These are phyloP conservation scores for Pristis pectinata DNA, from an alignment of 2,797 vertebrate genomes.

Conservation along the genomic window DNA sequence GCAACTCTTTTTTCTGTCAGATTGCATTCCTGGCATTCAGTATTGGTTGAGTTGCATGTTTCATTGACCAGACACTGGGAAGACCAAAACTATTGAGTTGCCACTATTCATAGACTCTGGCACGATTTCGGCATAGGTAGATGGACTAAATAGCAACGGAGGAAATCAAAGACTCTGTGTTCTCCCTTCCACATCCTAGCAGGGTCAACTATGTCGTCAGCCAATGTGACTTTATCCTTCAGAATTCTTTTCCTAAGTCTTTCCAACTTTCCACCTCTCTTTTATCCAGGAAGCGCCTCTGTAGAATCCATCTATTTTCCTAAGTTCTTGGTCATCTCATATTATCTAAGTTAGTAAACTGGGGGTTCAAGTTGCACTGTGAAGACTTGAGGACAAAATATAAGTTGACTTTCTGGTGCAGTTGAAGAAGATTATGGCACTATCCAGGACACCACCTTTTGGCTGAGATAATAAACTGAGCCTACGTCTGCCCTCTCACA, in stretches of 20 bases:
- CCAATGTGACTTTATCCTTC: not conserved
- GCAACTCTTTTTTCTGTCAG: not conserved
- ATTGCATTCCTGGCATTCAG: not conserved
- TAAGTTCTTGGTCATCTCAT: not conserved
- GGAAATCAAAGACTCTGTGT: not conserved
- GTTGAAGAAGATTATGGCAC: too few relatives aligned
- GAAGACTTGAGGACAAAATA: too few relatives aligned
- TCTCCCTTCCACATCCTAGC: too few relatives aligned
- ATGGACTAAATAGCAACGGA: not conserved
- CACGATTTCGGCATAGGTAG: too few relatives aligned
- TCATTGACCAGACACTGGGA: not conserved
- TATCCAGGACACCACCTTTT: too few relatives aligned
- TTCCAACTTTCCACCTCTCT: not conserved
- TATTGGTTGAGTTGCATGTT: not conserved
- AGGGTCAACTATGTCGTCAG: not conserved
- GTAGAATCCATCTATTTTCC: not conserved
- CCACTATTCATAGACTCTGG: not conserved
- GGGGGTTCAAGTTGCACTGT: too few relatives aligned
- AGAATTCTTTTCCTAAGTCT: not conserved
- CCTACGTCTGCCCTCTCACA: too few relatives aligned
- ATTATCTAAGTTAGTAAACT: too few relatives aligned
- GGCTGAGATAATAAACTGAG: too few relatives aligned
- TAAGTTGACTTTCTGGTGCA: too few relatives aligned
- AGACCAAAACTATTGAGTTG: not conserved
- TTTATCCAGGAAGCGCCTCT: not conserved